phyloP scores from a whole-genome alignment of 1,140 invertebrate genomes.

The Sogatella furcifera region DNA sequence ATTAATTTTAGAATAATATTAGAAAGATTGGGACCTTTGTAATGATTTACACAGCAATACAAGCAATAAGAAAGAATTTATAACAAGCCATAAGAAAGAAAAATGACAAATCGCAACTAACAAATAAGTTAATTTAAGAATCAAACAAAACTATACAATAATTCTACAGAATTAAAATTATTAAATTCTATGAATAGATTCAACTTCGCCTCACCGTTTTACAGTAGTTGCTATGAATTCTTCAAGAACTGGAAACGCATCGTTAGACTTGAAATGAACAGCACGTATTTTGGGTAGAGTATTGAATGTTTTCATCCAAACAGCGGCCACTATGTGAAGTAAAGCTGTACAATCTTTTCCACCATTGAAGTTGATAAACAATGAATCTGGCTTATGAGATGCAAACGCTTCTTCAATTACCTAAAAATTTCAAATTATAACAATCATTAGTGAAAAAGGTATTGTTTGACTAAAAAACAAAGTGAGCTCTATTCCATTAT shows the following conservation, averaged over 20 bases:
- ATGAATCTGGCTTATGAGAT: constrained; percentile 51
- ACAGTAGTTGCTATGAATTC: constrained; percentile 61
- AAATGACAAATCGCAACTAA: too few relatives aligned
- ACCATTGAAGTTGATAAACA: constrained; percentile 90
- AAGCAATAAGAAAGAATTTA: too few relatives aligned
- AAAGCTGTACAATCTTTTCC: constrained; percentile 95
- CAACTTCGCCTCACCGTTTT: constrained; percentile 33
- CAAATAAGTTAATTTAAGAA: too few relatives aligned
- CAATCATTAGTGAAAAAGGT: neutral
- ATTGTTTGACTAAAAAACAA: neutral
- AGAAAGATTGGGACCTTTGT: too few relatives aligned
- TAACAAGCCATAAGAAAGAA: too few relatives aligned
- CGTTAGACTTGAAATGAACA: constrained; percentile 60
- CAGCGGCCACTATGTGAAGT: constrained; percentile 59
- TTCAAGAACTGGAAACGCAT: constrained; percentile 79
- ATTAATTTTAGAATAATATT: too few relatives aligned
- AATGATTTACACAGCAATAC: too few relatives aligned
- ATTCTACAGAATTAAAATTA: too few relatives aligned
- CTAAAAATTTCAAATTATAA: constrained; percentile 16
- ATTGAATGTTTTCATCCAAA: constrained; percentile 35
- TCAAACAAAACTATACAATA: too few relatives aligned
- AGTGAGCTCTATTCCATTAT: neutral
- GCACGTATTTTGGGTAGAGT: constrained; percentile 40
- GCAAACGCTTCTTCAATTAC: constrained; percentile 30
- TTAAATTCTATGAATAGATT: too few relatives aligned